Evolutionary conservation across 2,888 invertebrate genomes (phyloP), one percentile per base, ranked within the genome.

Genomic region (Griposia aprilina): DNA sequence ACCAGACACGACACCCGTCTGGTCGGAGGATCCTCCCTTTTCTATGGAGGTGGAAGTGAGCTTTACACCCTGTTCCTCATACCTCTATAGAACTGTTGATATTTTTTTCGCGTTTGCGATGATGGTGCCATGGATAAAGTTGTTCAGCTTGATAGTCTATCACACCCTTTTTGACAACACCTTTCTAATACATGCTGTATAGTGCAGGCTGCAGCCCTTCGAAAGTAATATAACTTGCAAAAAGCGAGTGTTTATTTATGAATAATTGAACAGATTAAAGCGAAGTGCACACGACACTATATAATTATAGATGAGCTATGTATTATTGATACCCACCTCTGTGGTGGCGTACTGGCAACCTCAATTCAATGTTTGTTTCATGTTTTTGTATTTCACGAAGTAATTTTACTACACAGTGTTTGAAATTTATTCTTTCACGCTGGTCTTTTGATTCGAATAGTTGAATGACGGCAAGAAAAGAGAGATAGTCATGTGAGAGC

Each of bases 291-390:
- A 80, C 76, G 73, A 78, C 74, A 77, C 73, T 84, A 76, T 76
- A 84, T 80, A 87, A 76, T 83, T 81, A 87, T 84, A 80, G 78
- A 84, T 81, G 86, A 78, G 84, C 78, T 57, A 82, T 79, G 76
- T 82, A 62, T 89, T 87, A 85, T 85, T 78, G 75, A 80, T 76
- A 75, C 45, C 50, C 45, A 71, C 60, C 75, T 72, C 66, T 80
- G 17, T 75, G 73, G 59, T 69, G 13, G 60, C 23, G 23, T 41
- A 63, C 68, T 85, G 73, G 78, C 80, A 83, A 78, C 82, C 84
- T 81, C 71, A 63, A 76, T 86, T 70, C 48, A 77, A 76, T 73
- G 75, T 75, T 71, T 69, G 65, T 36, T 72, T 55, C 77, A 81
- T n/a, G 76, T 69, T 77, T 72, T 80, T 52, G 55, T 60, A 55